phyloP scores from a whole-genome alignment of 2,797 vertebrate genomes.

The Dendrocincla tyrannina region DNA sequence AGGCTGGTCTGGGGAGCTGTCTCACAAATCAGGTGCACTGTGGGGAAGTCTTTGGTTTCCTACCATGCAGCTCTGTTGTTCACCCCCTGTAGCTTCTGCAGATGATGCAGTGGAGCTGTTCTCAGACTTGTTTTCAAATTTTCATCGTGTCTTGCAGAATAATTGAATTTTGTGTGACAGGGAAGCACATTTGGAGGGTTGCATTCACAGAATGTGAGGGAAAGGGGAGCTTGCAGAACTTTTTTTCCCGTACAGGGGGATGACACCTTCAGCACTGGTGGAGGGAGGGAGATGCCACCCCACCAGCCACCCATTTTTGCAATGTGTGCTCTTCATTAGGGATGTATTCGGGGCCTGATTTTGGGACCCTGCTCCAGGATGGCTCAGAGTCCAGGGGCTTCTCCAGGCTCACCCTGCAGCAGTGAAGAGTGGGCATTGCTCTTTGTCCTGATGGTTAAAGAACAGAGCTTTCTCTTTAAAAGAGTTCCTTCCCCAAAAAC shows the following conservation, averaged over 20 bases:
- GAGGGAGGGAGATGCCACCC: neutral
- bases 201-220: neutral
- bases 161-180: neutral
- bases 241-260: accelerated
- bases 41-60: neutral
- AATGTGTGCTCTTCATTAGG: neutral
- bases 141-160: neutral
- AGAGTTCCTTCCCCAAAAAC: neutral
- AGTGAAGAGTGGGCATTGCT: neutral
- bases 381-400: neutral
- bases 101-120: neutral
- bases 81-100: neutral
- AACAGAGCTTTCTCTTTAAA: neutral
- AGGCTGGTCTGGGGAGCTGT: neutral
- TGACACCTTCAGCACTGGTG: neutral
- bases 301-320: neutral
- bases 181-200: neutral
- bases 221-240: neutral
- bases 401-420: neutral
- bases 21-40: conserved; percentile 7
- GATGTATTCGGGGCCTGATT: neutral
- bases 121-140: neutral
- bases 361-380: neutral
- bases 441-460: neutral
- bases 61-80: neutral